Base-by-base conservation (phyloP, 37 sponge, comb jelly and placozoan genomes). In the Haliclona indistincta region DNA sequence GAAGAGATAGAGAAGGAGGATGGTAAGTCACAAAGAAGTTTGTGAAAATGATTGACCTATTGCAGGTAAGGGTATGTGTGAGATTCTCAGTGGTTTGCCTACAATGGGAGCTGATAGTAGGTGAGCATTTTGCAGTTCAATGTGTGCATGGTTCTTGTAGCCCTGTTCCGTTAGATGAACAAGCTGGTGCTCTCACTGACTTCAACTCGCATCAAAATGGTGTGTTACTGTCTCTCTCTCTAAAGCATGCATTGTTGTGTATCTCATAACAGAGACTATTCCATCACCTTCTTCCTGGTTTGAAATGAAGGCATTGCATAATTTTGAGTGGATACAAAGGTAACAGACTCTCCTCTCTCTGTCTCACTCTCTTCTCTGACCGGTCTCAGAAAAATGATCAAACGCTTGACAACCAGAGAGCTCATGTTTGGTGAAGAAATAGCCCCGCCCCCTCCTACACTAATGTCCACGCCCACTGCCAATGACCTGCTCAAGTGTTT, bases 291-390 rank as follows among this genome's bases (percentile, higher is more conserved):
- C 84, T 51, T 54, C 75, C 0, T 77, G 77, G 77, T 51, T 47
- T 19, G 84, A 84, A 58, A 70, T 84, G 22, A 60, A 63, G 43
- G 84, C 84, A 33, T 51, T 84, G 30, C 43, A 75, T 26, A 70
- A 56, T 10, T 44, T 75, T 29, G 77, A 84, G 41, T 68, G 84
- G 77, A 69, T 84, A 23, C 70, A 76, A 56, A 84, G 84, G 82
- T 81, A 17, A 0, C 22, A 25, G 2, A 4, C 66, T n/a, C 5
- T 3, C 33, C 36, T 64, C 37, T n/a, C 66, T 35, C 66, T n/a
- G 30, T 64, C 33, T 11, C 33, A 30, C 5, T 3, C 37, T 4
- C 37, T 11, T n/a, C 38, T 43, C 3, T 26, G 34, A 40, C 2
- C 25, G 4, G n/a, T 8, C 25, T 38, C 42, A 85, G 85, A 73